phyloP scores from a whole-genome alignment of 2,113 vertebrate genomes.

The Dasypus novemcinctus region DNA sequence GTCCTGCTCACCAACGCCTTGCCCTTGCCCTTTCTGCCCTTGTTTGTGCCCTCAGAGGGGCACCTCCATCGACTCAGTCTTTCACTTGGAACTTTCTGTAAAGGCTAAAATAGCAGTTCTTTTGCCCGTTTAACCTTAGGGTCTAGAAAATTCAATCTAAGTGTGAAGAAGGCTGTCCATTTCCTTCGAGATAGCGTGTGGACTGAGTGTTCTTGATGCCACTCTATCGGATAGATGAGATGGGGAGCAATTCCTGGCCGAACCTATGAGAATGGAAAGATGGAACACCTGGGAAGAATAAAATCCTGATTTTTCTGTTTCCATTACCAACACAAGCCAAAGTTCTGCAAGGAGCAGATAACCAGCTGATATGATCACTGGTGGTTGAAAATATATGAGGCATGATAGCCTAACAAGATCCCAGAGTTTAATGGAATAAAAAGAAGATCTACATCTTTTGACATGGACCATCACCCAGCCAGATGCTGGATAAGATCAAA shows the following conservation, averaged over 20 bases:
- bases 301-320: slow-evolving; percentile 25
- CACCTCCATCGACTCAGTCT: neutral
- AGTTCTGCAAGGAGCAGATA: slow-evolving; percentile 36
- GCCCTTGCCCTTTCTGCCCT: neutral
- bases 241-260: neutral
- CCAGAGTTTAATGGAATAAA: slow-evolving; percentile 48
- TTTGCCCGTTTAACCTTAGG: slow-evolving; percentile 24
- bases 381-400: slow-evolving; percentile 58
- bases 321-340: slow-evolving; percentile 31
- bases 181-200: neutral
- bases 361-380: slow-evolving; percentile 4
- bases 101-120: slow-evolving; percentile 30
- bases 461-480: slow-evolving; percentile 63
- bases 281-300: neutral
- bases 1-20: neutral
- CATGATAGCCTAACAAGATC: slow-evolving; percentile 48
- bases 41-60: neutral
- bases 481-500: slow-evolving; percentile 57
- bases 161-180: neutral
- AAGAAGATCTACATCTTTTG: slow-evolving; percentile 37
- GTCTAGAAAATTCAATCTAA: slow-evolving; percentile 53
- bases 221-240: slow-evolving; percentile 8
- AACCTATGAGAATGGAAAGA: neutral
- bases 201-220: neutral
- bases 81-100: neutral